Evolutionary conservation across 2,888 invertebrate species (phyloP), one percentile per base, ranked within the genome.

Genomic region (Portevinia maculata): DNA sequence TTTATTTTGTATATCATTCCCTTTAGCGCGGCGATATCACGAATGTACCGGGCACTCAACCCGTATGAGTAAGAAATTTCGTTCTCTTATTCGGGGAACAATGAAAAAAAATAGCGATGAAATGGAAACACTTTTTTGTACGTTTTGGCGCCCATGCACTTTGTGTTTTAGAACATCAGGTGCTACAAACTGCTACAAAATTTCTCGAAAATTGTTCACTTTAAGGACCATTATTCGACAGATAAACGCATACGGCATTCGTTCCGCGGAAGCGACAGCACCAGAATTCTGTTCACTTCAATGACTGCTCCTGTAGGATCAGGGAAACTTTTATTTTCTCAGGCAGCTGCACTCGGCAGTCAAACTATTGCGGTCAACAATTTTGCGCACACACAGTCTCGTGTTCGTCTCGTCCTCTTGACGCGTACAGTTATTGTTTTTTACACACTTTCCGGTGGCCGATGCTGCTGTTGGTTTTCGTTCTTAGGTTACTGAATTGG

Each of bases 351-450:
- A 76, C 64, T 65, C 71, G 65, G 71, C 78, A 78, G 71, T 71
- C 67, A 83, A 83, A 83, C 71, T 78, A 83, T 83, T 78, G 83
- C 78, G 83, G 78, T 83, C 83, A 73, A 73, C 81, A 81, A 71
- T 76, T 81, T 81, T 57, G 11, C 24, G 8, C 37, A 32, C 32
- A 62, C 67, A 53, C 59, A 21, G 32, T n/a, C 32, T 24, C 15
- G 15, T 37, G n/a, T 6, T 37, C 30, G 53, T 48, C 28, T 48
- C 48, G 48, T 48, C 28, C 53, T 17, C 32, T 5, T 32, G 32
- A 11, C 8, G 52, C 39, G n/a, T 41, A 55, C 64, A 73, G 53
- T 67, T 81, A 50, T 62, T 78, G 83, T 67, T 78, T 41, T 48
- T 70, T 81, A 65, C 70, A 70, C 24, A 30, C 19, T 19, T 57